phyloP scores from a whole-genome alignment of 2,113 vertebrate genomes.

The Hipposideros armiger region DNA sequence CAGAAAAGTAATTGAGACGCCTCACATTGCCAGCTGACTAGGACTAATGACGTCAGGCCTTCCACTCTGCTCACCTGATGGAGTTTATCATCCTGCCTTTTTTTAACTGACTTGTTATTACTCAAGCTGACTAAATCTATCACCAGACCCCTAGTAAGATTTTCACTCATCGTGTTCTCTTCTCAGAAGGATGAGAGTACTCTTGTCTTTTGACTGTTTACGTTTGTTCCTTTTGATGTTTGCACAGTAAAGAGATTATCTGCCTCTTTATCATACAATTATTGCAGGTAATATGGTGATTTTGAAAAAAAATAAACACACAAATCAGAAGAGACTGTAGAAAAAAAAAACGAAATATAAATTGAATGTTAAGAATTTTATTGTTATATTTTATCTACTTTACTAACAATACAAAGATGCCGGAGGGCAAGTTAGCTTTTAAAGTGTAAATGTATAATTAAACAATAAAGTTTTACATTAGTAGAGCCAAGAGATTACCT shows the following conservation, averaged over 20 bases:
- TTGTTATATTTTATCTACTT: not conserved
- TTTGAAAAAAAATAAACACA: constrained; percentile 28
- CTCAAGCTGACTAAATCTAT: not conserved
- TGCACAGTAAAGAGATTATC: not conserved
- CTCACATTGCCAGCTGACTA: not conserved
- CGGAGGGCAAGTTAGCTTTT: not conserved
- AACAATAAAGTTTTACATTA: not conserved
- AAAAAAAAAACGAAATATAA: not conserved
- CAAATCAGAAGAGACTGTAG: not conserved
- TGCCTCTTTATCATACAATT: not conserved
- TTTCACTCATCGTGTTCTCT: not conserved
- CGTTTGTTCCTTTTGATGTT: not conserved
- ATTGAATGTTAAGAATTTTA: not conserved
- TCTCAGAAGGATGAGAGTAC: not conserved
- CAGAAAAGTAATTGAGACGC: not conserved
- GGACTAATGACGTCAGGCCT: not conserved
- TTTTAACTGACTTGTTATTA: not conserved
- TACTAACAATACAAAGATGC: not conserved
- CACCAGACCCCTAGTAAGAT: not conserved
- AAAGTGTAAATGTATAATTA: not conserved
- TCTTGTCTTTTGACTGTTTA: not conserved
- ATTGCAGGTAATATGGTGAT: not conserved
- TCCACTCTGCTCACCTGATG: not conserved
- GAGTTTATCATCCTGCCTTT: not conserved
- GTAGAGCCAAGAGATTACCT: constrained; percentile 87